Base-by-base conservation (phyloP, 2,888 invertebrate species). In the Pammene fasciana region DNA sequence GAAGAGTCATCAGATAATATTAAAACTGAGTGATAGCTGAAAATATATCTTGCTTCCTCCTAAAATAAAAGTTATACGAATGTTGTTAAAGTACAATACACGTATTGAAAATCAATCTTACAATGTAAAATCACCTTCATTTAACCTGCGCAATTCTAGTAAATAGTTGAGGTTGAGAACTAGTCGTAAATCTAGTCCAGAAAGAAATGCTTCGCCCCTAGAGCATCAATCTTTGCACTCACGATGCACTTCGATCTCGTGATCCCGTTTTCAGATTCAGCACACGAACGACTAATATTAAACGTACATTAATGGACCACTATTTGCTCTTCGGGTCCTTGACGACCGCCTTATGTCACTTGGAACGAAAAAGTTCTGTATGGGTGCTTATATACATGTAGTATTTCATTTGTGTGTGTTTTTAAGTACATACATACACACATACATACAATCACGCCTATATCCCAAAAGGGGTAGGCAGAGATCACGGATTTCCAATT, bases 251-350 rank as follows among this genome's bases (percentile, higher is more conserved):
- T 18, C 50, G 62, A 26, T 10, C 38, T 14, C 16, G 10, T 62
- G 62, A 62, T 62, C 52, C 62, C 62, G 52, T 52, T 62, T 62
- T 52, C 50, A n/a, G 50, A 62, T 62, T 62, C 62, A 62, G 52
- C 62, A 62, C 62, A 62, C 62, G 62, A 18, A 62, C 50, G 62
- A 52, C 62, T n/a, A 62, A 62, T 62, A 62, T 62, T 62, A 62
- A 62, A 50, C 62, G n/a, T 46, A 62, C 62, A 52, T 62, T 62
- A 62, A 62, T 62, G 62, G 62, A 41, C 52, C 50, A 41, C 50
- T 62, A 52, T 62, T 62, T 62, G 52, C 62, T 62, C 41, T 18
- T 16, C 0, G 41, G 36, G n/a, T 52, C 48, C 62, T 52, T 62
- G 41, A 38, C 38, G 48, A 38, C 16, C 41, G 48, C 48, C 16